A percentile compares a stretch with the other conserved stretches of the same genome.
Conservation (phyloP, 2,888 invertebrate species). For the Corythucha ciliata region DNA sequence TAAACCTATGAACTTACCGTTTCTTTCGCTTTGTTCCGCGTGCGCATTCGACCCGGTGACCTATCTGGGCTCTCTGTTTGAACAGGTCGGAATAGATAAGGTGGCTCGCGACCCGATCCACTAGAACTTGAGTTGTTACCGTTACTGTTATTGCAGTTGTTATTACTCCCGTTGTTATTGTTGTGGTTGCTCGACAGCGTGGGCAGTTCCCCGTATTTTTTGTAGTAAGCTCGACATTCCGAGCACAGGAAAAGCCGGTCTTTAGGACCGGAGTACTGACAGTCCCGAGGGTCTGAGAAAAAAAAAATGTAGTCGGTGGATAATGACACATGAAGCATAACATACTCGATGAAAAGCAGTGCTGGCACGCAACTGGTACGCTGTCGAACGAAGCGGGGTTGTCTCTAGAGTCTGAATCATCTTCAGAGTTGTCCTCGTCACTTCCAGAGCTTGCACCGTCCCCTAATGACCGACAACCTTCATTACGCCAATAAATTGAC, state of each 20-base stretch:
- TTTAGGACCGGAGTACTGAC: conserved; percentile 52
- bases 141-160: conserved; percentile 33
- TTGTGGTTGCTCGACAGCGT: conserved; percentile 41
- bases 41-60: conserved; percentile 76
- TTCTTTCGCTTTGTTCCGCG: conserved; percentile 74
- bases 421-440: conserved; percentile 77
- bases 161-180: conserved; percentile 27
- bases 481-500: too few relatives aligned
- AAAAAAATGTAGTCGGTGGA: background rate
- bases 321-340: conserved; percentile 26
- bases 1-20: conserved; percentile 47
- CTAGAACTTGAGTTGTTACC: conserved; percentile 24
- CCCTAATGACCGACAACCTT: too few relatives aligned
- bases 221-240: conserved; percentile 64
- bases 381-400: conserved; percentile 46
- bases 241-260: conserved; percentile 61
- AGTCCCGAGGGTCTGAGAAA: conserved; percentile 54
- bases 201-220: conserved; percentile 67
- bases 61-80: conserved; percentile 59
- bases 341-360: conserved; percentile 63
- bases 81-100: conserved; percentile 48
- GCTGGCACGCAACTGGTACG: conserved; percentile 52
- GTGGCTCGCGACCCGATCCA: conserved; percentile 29
- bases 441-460: conserved; percentile 52
- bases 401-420: conserved; percentile 88